These are phyloP conservation scores for Bradypus variegatus DNA, from an alignment of 2,797 vertebrate species.

Conservation along the genomic window DNA sequence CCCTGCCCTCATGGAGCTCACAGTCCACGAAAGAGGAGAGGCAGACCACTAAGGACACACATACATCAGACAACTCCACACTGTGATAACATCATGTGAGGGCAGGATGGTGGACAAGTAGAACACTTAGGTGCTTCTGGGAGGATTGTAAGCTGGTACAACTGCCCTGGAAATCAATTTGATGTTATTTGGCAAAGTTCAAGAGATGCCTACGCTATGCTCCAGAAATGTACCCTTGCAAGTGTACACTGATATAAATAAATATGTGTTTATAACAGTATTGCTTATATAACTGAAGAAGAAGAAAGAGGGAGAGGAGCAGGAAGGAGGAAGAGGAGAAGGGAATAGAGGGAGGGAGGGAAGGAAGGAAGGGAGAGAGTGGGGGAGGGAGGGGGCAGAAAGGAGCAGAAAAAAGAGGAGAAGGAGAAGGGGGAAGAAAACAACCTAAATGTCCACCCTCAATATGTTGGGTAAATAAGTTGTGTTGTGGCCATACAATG, in stretches of 20 bases:
- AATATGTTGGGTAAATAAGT: background rate
- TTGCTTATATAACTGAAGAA: background rate
- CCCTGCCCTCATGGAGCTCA: background rate
- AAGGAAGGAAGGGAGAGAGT: background rate
- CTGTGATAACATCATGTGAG: background rate
- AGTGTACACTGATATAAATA: background rate
- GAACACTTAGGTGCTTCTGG: background rate
- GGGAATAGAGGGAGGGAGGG: too few species aligned
- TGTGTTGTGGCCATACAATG: background rate
- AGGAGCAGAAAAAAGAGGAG: background rate
- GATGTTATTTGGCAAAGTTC: background rate
- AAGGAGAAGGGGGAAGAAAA: background rate
- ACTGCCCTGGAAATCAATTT: background rate
- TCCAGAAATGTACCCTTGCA: background rate
- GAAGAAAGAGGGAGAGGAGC: background rate
- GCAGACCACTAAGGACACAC: background rate
- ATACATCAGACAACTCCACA: background rate
- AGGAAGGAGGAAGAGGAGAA: too few species aligned
- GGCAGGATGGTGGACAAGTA: background rate
- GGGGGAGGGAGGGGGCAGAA: too few species aligned
- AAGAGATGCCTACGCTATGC: background rate
- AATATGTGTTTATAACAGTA: background rate
- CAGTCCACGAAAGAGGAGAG: background rate
- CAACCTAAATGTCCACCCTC: background rate
- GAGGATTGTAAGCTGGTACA: background rate